phyloP scores from a whole-genome alignment of 2,113 vertebrate genomes.

The Cheirogaleus medius region DNA sequence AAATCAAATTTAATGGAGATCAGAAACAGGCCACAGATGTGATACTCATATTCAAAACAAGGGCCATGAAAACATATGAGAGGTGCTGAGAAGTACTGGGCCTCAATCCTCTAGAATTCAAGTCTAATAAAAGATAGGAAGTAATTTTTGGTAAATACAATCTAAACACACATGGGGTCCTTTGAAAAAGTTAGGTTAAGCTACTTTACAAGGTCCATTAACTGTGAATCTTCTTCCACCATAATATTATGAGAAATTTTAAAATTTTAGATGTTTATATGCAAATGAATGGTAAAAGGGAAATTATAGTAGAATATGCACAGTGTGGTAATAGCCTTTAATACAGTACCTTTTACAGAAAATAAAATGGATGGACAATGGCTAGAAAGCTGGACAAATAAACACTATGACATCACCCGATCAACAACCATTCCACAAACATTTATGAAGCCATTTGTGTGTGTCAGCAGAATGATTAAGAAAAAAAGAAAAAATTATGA shows the following conservation, averaged over 20 bases:
- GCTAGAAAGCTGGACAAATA: not conserved
- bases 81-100: not conserved
- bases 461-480: not conserved
- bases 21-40: not conserved
- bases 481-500: not conserved
- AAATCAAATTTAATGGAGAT: not conserved
- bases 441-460: not conserved
- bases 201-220: not conserved
- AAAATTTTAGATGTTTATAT: not conserved
- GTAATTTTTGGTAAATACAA: slow-evolving; percentile 23
- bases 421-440: not conserved
- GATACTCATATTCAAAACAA: not conserved
- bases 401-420: not conserved
- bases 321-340: not conserved
- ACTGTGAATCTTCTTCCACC: not conserved
- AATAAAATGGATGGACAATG: not conserved
- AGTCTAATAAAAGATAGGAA: not conserved
- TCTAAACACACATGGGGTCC: not conserved
- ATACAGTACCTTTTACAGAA: not conserved
- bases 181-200: not conserved
- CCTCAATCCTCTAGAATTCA: not conserved
- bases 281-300: not conserved
- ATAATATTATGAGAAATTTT: not conserved
- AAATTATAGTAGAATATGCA: not conserved
- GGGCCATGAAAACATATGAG: not conserved